Conservation (phyloP, 2,797 vertebrate genomes). For the Glyptemys insculpta region DNA sequence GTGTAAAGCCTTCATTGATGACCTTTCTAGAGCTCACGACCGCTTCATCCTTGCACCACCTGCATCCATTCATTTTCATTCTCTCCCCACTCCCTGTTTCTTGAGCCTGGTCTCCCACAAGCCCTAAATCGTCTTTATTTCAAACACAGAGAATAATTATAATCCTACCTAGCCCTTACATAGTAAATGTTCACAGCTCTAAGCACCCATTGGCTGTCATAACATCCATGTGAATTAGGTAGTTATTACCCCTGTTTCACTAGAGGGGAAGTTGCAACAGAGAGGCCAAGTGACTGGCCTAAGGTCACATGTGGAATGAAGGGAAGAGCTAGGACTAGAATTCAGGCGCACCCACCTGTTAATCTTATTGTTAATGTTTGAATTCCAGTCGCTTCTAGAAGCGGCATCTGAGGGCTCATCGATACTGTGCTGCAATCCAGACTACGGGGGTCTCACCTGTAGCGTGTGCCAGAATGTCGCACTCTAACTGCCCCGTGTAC, state of each 20-base stretch:
- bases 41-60: neutral
- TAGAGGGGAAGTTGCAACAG: neutral
- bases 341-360: neutral
- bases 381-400: rapidly evolving
- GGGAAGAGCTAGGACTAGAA: neutral
- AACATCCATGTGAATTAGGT: neutral
- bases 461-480: too few species aligned
- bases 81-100: neutral
- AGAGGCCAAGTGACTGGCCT: neutral
- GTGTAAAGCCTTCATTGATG: neutral
- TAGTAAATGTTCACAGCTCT: neutral
- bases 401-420: neutral
- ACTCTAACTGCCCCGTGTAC: too few species aligned
- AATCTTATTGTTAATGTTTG: neutral
- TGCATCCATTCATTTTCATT: neutral
- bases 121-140: neutral
- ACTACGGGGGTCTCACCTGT: too few species aligned
- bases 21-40: neutral
- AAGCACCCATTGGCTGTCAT: too few species aligned
- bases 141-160: neutral
- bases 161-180: rapidly evolving
- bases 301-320: neutral
- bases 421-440: too few species aligned
- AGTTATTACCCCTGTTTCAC: neutral
- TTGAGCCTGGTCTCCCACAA: neutral